Conservation (phyloP, 2,888 invertebrate genomes). For the Clusia tigrina region DNA sequence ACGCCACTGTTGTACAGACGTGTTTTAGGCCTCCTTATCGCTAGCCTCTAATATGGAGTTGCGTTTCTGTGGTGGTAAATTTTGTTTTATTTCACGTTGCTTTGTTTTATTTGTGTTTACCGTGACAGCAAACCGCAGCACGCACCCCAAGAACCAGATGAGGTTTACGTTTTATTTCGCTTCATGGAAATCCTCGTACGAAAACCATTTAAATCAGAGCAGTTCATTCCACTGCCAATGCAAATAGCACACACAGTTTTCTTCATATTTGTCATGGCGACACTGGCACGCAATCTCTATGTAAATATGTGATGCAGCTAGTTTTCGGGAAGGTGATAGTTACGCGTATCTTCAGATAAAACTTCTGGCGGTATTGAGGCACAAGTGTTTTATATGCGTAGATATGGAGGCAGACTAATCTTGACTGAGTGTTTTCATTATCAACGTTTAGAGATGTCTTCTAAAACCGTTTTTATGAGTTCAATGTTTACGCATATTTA, state of each 20-base stretch:
- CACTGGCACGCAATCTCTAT: conserved; percentile 3
- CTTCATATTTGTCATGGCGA: conserved; percentile 18
- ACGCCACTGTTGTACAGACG: no score
- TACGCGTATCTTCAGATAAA: conserved; percentile 18
- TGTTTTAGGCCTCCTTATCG: no score
- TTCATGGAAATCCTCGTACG: neutral
- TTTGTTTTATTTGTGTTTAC: conserved; percentile 36
- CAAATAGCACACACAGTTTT: conserved; percentile 16
- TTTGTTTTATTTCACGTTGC: no score
- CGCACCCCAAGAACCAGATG: conserved; percentile 1
- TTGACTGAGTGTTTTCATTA: conserved; percentile 19
- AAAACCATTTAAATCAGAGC: conserved; percentile 23
- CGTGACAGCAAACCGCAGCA: conserved; percentile 41
- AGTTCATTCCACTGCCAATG: conserved; percentile 8
- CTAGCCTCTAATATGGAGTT: no score
- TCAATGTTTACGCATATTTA: conserved; percentile 32
- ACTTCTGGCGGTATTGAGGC: conserved; percentile 5
- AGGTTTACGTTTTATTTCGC: neutral
- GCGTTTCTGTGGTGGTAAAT: no score
- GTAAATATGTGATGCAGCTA: neutral
- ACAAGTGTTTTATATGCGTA: neutral
- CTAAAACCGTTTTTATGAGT: neutral
- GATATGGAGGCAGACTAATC: no score
- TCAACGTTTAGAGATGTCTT: neutral
- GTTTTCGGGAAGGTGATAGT: neutral